Evolutionary conservation across 2,113 vertebrate genomes (phyloP).

Genomic region (Elachura formosa): DNA sequence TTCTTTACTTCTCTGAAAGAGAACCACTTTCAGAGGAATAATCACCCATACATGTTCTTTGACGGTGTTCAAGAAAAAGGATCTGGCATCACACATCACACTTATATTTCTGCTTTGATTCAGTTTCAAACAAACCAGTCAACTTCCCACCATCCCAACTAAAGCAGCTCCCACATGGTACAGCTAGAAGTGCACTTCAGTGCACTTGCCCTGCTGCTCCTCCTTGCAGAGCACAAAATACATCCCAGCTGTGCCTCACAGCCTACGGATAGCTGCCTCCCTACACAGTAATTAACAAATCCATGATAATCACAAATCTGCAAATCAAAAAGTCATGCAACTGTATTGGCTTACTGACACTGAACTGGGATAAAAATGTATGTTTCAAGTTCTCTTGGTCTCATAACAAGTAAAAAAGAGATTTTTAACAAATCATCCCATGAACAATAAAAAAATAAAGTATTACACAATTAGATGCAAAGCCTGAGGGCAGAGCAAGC

Average conservation of each 20-base stretch:
- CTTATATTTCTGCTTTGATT: background rate
- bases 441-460: background rate
- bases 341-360: background rate
- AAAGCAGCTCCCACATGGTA: background rate
- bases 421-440: background rate
- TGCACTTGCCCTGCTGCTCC: accelerated
- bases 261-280: background rate
- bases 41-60: background rate
- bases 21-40: background rate
- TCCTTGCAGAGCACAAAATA: background rate
- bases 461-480: background rate
- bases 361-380: background rate
- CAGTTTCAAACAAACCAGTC: background rate
- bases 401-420: background rate
- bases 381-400: background rate
- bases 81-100: background rate
- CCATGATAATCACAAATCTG: background rate
- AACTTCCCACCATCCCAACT: background rate
- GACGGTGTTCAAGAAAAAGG: background rate
- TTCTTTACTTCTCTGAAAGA: background rate
- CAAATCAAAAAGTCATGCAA: background rate
- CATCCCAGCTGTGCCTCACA: background rate
- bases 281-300: background rate
- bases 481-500: background rate
- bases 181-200: background rate